Evolutionary conservation across 1,140 invertebrate genomes (phyloP).

Genomic region (Drosophila pachea): DNA sequence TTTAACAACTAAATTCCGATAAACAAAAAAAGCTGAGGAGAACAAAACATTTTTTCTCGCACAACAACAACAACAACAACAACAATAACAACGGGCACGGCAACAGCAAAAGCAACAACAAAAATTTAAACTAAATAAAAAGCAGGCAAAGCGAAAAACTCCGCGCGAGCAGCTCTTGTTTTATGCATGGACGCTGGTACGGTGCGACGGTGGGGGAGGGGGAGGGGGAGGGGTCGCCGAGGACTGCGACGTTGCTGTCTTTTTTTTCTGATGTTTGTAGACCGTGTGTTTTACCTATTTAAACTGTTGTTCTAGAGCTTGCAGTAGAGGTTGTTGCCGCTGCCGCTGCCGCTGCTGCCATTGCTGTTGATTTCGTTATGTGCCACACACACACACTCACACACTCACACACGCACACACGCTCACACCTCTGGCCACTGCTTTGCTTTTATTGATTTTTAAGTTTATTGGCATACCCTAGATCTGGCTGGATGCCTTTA

Average conservation of each 20-base stretch:
- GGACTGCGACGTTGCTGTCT: slow-evolving; percentile 1
- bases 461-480: slow-evolving; percentile 20
- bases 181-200: slow-evolving; percentile 2
- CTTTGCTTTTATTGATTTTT: slow-evolving; percentile 60
- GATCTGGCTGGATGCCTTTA: neutral
- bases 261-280: slow-evolving; percentile 27
- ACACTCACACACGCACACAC: too few species aligned
- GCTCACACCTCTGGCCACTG: slow-evolving; percentile 63
- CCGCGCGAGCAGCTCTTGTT: slow-evolving; percentile 15
- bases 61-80: slow-evolving; percentile 8
- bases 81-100: too few species aligned
- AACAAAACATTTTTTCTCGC: slow-evolving; percentile 30
- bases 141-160: slow-evolving; percentile 15
- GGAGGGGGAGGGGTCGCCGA: too few species aligned
- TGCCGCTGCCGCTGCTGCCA: slow-evolving; percentile 26
- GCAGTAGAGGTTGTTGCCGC: neutral
- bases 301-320: slow-evolving; percentile 19
- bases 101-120: slow-evolving; percentile 23
- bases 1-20: slow-evolving; percentile 63
- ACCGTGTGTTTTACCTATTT: slow-evolving; percentile 32
- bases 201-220: neutral
- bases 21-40: slow-evolving; percentile 42
- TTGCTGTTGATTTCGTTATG: slow-evolving; percentile 22
- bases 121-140: slow-evolving; percentile 27
- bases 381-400: too few species aligned